Evolutionary conservation across 2,113 vertebrate genomes (phyloP), one percentile per base, ranked within the genome.

Genomic region (Glaucomys volans): DNA sequence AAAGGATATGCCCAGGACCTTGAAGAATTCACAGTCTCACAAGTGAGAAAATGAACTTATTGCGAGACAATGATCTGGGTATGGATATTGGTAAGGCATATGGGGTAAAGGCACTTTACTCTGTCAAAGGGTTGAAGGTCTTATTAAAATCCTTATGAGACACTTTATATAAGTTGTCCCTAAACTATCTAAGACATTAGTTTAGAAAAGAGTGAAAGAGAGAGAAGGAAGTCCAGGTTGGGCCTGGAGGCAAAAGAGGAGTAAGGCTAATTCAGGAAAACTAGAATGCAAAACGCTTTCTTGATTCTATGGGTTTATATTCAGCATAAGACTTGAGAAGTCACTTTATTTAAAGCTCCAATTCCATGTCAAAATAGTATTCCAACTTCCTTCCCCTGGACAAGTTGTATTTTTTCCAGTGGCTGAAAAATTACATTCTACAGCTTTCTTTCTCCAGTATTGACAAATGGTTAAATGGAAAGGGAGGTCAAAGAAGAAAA

Each of bases 381-480:
- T 75, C 35, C n/a, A 77, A 67, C 54, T 84, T 74, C 72, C 59
- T 95, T 91, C 37, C 74, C 12, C 88, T 82, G 32, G 69, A 95
- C 20, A 91, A 93, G 52, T 90, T 91, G 67, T 67, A 32, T 82
- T 92, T 95, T 84, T 77, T 90, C n/a, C 54, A 79, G 69, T 72
- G 92, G 57, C 54, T 95, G 87, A 97, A 97, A 97, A 96, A 94
- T 96, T 96, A 86, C 62, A 90, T 95, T 75, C 88, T 95, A 37
- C 72, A 91, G 66, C 57, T 94, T 94, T 86, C 88, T 97, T 92
- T 95, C 95, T 92, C 72, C 64, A 28, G 59, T 97, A 96, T 95
- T 90, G 97, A 97, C 91, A 98, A 97, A 96, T 94, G 94, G 86
- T 93, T 97, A 97, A 97, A 97, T 94, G 74, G 71, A 92, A 94